phyloP scores from a whole-genome alignment of 1,140 invertebrate genomes.

The Pemphigus obesinymphae region DNA sequence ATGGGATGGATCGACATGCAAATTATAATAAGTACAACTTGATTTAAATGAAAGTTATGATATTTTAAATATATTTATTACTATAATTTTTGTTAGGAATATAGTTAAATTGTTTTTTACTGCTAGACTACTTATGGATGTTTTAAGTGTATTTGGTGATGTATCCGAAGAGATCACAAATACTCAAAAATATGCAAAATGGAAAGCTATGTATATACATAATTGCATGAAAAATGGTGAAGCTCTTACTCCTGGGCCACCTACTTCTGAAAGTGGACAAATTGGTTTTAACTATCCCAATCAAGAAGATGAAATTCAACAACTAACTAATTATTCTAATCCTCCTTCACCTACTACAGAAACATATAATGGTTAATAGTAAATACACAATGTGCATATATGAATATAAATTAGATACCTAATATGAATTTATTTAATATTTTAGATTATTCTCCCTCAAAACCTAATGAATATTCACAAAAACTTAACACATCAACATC shows the following conservation, averaged over 20 bases:
- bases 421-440: neutral
- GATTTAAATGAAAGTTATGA: neutral
- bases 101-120: constrained; percentile 97
- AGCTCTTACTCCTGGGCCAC: constrained; percentile 77
- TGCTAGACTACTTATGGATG: constrained; percentile 88
- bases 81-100: constrained; percentile 61
- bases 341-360: neutral
- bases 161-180: constrained; percentile 78
- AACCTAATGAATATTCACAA: neutral
- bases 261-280: constrained; percentile 46
- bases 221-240: constrained; percentile 94
- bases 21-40: constrained; percentile 77
- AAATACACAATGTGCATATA: too few relatives aligned
- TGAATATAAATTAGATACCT: neutral
- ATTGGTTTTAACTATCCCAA: neutral
- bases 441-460: neutral
- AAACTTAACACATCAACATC: neutral
- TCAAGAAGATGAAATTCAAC: neutral
- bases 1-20: constrained; percentile 80
- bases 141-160: constrained; percentile 86
- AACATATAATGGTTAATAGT: neutral
- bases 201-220: constrained; percentile 97
- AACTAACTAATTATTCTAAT: neutral
- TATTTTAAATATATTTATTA: neutral
- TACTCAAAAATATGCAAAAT: constrained; percentile 94